Evolutionary conservation across 2,113 vertebrate genomes (phyloP).

Genomic region (Thermophis baileyi): DNA sequence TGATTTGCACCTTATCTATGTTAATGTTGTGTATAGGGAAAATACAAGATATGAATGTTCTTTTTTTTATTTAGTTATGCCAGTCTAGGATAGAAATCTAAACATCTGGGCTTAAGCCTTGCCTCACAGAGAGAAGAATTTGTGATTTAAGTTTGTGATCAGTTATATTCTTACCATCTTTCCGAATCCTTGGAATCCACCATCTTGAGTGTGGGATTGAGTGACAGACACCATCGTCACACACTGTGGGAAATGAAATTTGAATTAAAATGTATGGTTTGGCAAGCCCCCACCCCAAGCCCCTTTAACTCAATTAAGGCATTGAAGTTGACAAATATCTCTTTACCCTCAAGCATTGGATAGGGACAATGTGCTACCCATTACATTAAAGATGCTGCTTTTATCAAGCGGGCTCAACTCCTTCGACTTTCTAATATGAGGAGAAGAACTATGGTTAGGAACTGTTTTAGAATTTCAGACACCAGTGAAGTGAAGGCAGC

Average conservation of each 20-base stretch:
- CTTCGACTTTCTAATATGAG: not conserved
- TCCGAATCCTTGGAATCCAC: slow-evolving; percentile 58
- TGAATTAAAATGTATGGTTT: slow-evolving; percentile 12
- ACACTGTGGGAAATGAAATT: slow-evolving; percentile 32
- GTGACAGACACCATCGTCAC: rapidly evolving
- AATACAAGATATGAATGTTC: not conserved
- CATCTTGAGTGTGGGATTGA: not conserved
- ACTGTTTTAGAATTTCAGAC: not conserved
- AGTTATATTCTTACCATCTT: slow-evolving; percentile 55
- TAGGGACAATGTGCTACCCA: not conserved
- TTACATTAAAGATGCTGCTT: not conserved
- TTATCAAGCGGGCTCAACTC: not conserved
- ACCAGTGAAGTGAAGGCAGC: not conserved
- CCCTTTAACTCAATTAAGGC: not conserved
- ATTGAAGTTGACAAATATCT: not conserved
- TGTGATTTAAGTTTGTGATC: not conserved
- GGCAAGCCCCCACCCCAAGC: not conserved
- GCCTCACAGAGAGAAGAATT: not conserved
- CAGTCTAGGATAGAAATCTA: not conserved
- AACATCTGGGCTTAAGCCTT: not conserved
- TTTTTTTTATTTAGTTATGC: not conserved
- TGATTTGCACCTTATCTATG: not conserved
- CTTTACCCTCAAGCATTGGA: not conserved
- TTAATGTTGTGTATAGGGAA: not conserved
- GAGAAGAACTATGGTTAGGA: not conserved